These are phyloP conservation scores for Bujurquina vittata DNA, from an alignment of 2,113 vertebrate genomes.

Conservation along the genomic window DNA sequence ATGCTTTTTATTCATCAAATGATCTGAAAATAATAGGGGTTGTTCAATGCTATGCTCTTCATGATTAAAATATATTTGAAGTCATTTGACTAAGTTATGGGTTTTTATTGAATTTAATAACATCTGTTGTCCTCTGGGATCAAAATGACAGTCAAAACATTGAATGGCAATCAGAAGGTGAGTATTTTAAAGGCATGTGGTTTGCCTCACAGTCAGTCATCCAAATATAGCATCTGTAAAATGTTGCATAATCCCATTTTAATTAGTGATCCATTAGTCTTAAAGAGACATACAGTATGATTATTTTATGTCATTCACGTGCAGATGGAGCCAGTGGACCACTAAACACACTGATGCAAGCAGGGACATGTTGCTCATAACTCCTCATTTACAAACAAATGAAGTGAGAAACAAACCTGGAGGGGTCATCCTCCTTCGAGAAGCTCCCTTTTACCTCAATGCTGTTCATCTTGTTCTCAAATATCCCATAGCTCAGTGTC, in stretches of 20 bases:
- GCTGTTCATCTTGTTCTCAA: conserved; percentile 91
- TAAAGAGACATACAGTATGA: neutral
- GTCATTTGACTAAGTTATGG: too few relatives aligned
- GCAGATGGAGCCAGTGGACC: neutral
- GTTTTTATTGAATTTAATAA: too few relatives aligned
- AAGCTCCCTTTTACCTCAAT: conserved; percentile 87
- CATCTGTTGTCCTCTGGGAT: too few relatives aligned
- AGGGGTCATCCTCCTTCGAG: conserved; percentile 86
- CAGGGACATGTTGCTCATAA: neutral
- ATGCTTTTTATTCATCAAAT: too few relatives aligned
- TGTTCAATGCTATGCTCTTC: too few relatives aligned
- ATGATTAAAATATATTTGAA: too few relatives aligned
- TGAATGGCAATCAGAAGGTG: too few relatives aligned
- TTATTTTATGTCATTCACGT: neutral
- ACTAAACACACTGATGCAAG: neutral
- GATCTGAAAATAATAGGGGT: too few relatives aligned
- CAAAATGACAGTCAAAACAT: too few relatives aligned
- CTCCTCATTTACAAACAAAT: neutral
- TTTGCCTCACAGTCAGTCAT: neutral
- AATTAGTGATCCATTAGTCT: neutral
- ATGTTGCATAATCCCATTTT: neutral
- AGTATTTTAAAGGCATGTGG: too few relatives aligned
- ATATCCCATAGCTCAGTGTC: conserved; percentile 90
- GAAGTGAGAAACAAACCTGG: conserved; percentile 72
- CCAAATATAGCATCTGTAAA: neutral